Base-by-base conservation (phyloP, 2,888 invertebrate genomes). In the Taphrorychus bicolor region DNA sequence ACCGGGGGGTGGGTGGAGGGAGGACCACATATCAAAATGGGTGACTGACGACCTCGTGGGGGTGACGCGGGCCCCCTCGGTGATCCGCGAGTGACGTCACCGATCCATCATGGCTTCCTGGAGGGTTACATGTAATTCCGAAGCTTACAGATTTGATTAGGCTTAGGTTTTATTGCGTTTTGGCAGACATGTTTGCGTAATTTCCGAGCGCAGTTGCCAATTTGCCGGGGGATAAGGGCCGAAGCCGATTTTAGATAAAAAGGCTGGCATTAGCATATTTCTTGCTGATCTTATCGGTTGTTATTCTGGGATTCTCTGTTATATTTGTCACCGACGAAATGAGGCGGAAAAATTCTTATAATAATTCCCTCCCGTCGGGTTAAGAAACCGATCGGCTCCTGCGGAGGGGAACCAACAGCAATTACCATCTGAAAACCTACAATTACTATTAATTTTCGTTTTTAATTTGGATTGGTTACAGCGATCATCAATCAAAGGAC, bases 21-120 rank as follows among this genome's bases (percentile, higher is more conserved):
- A 52, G 57, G 58, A 49, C 41, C 52, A 45, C 14, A 53, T 52
- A 63, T 62, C 67, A 67, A 67, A 67, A 67, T 67, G 67, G 67
- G 59, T 63, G 67, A 63, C 59, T 57, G 62, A 67, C 62, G 63
- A 59, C 40, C 32, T 16, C 49, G 60, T 56, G 67, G 62, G 67
- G 62, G 61, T 41, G 61, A 67, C 59, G 14, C 41, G 23, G 53
- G 17, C 56, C 60, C 61, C 57, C 60, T 61, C 63, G 63, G 52
- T 64, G 57, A 64, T 58, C 58, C 32, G 54, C 42, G 56, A 32
- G 52, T 70, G 70, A 70, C 70, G 70, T 70, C 70, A 70, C 32
- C 66, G 41, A 70, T 70, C 70, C 70, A 70, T 70, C 70, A 70
- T 70, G 70, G 70, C 70, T 53, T 59, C 66, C 66, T 48, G 52